Conservation (phyloP, 2,113 vertebrate genomes). For the Sitta europaea region DNA sequence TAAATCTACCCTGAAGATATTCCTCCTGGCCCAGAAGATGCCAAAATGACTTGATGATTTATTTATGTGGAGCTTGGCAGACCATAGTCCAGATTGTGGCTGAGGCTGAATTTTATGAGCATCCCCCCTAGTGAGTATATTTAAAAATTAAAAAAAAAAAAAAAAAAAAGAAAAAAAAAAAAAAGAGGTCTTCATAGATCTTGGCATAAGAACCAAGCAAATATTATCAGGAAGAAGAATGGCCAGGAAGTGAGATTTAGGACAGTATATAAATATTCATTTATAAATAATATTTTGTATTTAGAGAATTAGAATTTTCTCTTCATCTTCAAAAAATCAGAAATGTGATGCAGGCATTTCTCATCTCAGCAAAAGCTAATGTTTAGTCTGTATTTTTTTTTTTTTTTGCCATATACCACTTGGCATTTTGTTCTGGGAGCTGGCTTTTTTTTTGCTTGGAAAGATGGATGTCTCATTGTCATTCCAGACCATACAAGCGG, state of each 20-base stretch:
- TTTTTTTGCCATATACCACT: background rate
- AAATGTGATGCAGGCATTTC: background rate
- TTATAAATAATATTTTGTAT: slow-evolving; percentile 23
- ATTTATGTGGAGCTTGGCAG: slow-evolving; percentile 78
- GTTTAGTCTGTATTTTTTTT: background rate
- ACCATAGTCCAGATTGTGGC: slow-evolving; percentile 75
- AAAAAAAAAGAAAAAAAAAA: background rate
- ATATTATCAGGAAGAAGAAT: slow-evolving; percentile 34
- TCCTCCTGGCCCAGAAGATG: slow-evolving; percentile 73
- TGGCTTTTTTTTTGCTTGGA: slow-evolving; percentile 10
- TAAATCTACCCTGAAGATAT: slow-evolving; percentile 71
- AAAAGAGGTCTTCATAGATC: slow-evolving; percentile 17
- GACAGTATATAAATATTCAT: slow-evolving; percentile 15
- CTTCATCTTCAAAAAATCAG: slow-evolving; percentile 19
- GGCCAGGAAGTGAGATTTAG: background rate
- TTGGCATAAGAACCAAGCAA: slow-evolving; percentile 54
- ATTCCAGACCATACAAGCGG: slow-evolving; percentile 40
- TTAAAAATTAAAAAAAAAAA: slow-evolving; percentile 66
- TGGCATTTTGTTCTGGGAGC: slow-evolving; percentile 1
- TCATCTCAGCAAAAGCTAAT: background rate
- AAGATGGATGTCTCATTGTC: slow-evolving; percentile 64
- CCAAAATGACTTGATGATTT: slow-evolving; percentile 79
- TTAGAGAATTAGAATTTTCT: slow-evolving; percentile 43
- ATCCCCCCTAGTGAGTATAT: slow-evolving; percentile 68
- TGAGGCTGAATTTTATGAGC: slow-evolving; percentile 76